Base-by-base conservation (phyloP, 64 coral and sea anemone species). In the Hydrozoanthus tunicans region DNA sequence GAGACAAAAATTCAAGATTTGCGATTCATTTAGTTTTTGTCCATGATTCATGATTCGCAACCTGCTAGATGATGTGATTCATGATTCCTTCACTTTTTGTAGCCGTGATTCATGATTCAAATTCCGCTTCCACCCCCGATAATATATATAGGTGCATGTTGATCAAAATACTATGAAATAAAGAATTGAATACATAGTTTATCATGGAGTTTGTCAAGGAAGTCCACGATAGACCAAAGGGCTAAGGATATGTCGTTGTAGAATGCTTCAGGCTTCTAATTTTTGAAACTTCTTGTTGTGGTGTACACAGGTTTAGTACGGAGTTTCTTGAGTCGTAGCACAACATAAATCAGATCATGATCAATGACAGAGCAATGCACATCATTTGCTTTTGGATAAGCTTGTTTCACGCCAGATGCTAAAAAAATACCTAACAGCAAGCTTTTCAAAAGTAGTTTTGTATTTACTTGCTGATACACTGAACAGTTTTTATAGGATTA, bases 181-280 rank as follows among this genome's bases (percentile, higher is more conserved):
- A 68, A 7, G 81, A 66, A 58, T 90, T 53, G 25, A 94, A 90
- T 56, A 79, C 59, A 57, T 82, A 91, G 79, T 75, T 51, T 91
- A 15, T 94, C 89, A 3, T 94, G 57, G 9, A 86, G 52, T 9
- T 76, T 77, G 14, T 89, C 90, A 11, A 94, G 91, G 4, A 70
- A 57, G 65, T 91, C 93, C 5, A 89, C 66, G 6, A 94, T 32
- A 8, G 77, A 93, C 91, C 73, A 86, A 5, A 73, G 81, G 56
- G 90, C 90, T 20, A 7, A 10, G 59, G 62, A 81, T 26, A 91
- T 55, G 64, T 79, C 90, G 23, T 58, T 55, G n/a, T 69, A 17
- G 53, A 91, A 81, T 15, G 60, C 82, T 13, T 79, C 91, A 52
- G 71, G 25, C 4, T 81, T 81, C 13, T 80, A 81, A 80, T 91